These are phyloP conservation scores for Brachypodius melanocephalos DNA, from an alignment of 2,113 vertebrate genomes.

Conservation along the genomic window DNA sequence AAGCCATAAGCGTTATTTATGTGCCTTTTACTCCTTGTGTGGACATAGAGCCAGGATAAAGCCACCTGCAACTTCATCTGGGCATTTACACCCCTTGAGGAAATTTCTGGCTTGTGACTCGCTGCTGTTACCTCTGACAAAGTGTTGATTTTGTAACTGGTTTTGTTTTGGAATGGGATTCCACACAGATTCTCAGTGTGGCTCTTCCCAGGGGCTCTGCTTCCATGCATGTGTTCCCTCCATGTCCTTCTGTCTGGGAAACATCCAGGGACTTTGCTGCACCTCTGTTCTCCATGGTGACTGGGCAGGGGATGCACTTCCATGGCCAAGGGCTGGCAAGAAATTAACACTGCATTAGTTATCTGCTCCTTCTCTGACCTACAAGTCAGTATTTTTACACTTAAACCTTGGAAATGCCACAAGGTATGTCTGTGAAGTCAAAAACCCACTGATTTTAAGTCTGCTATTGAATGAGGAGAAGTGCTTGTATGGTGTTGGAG, in stretches of 20 bases:
- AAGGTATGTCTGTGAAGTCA: not conserved
- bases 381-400: not conserved
- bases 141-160: not conserved
- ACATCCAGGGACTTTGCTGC: accelerated
- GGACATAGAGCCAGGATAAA: not conserved
- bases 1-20: not conserved
- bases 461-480: not conserved
- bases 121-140: accelerated
- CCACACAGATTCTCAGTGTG: not conserved
- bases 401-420: not conserved
- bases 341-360: not conserved
- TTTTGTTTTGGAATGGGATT: not conserved
- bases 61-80: not conserved
- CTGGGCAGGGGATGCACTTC: not conserved
- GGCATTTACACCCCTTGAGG: not conserved
- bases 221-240: not conserved
- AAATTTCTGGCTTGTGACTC: not conserved
- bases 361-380: not conserved
- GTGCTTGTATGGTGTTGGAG: not conserved
- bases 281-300: not conserved
- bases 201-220: not conserved
- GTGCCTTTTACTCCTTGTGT: accelerated
- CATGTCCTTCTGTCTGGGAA: not conserved
- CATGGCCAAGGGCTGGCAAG: not conserved
- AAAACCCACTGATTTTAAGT: not conserved